Evolutionary conservation across 2,113 vertebrate species (phyloP).

Genomic region (zebrafish (Danio rerio)): DNA sequence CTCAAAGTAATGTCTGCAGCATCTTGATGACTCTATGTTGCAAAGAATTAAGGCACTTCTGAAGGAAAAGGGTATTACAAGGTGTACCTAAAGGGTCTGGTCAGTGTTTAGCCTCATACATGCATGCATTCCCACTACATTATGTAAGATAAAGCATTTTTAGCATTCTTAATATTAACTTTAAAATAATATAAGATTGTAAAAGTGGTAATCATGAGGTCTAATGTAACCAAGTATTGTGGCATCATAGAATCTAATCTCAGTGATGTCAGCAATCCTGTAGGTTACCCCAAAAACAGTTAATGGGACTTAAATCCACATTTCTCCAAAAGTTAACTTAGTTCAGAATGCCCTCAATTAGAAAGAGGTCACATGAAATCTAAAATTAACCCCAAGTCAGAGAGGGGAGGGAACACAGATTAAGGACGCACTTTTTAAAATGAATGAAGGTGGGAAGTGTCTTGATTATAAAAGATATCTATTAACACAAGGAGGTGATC

Average conservation of each 20-base stretch:
- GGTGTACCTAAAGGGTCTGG: background rate
- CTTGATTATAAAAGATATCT: conserved; percentile 59
- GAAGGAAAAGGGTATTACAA: too few species aligned
- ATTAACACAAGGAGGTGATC: conserved; percentile 17
- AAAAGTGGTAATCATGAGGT: background rate
- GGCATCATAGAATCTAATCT: background rate
- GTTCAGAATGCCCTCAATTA: conserved; percentile 77
- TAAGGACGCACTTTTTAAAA: conserved; percentile 69
- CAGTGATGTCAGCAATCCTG: background rate
- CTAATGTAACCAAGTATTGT: background rate
- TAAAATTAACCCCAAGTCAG: conserved; percentile 70
- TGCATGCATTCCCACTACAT: background rate
- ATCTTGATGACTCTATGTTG: too few species aligned
- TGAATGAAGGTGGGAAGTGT: conserved; percentile 66
- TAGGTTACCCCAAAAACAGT: background rate
- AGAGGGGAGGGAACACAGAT: conserved; percentile 62
- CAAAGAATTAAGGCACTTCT: too few species aligned
- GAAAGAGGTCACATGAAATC: conserved; percentile 73
- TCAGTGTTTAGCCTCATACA: background rate
- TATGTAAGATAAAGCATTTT: background rate
- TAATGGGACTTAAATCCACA: conserved; percentile 54
- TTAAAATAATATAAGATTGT: background rate
- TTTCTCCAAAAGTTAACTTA: conserved; percentile 64
- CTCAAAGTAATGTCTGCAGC: too few species aligned
- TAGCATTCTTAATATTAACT: background rate